Conservation (phyloP, 2,888 invertebrate genomes). For the Lampropteryx suffumata region DNA sequence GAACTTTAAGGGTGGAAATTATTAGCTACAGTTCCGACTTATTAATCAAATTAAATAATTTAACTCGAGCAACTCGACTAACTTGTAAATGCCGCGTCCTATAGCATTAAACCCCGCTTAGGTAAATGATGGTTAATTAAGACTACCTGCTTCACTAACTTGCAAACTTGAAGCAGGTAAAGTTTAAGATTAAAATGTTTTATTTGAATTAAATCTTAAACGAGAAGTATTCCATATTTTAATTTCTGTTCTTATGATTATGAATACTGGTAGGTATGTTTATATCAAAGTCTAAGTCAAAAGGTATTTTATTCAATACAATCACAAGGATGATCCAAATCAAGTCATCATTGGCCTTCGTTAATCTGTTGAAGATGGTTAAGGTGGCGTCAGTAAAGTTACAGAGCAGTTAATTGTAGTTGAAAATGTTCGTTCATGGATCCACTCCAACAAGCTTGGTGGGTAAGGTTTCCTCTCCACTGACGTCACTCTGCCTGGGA, state of each 20-base stretch:
- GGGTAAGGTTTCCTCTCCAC: too few relatives aligned
- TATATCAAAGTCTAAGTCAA: too few relatives aligned
- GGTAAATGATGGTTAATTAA: constrained; percentile 46
- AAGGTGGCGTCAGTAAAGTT: too few relatives aligned
- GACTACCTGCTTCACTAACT: constrained; percentile 41
- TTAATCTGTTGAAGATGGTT: too few relatives aligned
- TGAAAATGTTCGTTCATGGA: too few relatives aligned
- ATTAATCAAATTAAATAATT: constrained; percentile 37
- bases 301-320: too few relatives aligned
- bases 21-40: constrained; percentile 18
- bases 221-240: constrained; percentile 8
- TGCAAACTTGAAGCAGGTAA: constrained; percentile 29
- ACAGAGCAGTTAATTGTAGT: too few relatives aligned
- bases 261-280: too few relatives aligned
- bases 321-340: too few relatives aligned
- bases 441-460: too few relatives aligned
- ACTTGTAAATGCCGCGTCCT: constrained; percentile 40
- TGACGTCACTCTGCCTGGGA: too few relatives aligned
- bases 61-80: constrained; percentile 32
- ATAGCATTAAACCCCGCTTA: constrained; percentile 42
- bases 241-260: neutral
- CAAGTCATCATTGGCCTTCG: too few relatives aligned
- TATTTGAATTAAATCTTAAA: constrained; percentile 12
- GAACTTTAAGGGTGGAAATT: constrained; percentile 3
- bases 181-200: constrained; percentile 24